Evolutionary conservation across 2,797 vertebrate species (phyloP), one percentile per base, ranked within the genome.

Genomic region (Ctenosaura bakeri): DNA sequence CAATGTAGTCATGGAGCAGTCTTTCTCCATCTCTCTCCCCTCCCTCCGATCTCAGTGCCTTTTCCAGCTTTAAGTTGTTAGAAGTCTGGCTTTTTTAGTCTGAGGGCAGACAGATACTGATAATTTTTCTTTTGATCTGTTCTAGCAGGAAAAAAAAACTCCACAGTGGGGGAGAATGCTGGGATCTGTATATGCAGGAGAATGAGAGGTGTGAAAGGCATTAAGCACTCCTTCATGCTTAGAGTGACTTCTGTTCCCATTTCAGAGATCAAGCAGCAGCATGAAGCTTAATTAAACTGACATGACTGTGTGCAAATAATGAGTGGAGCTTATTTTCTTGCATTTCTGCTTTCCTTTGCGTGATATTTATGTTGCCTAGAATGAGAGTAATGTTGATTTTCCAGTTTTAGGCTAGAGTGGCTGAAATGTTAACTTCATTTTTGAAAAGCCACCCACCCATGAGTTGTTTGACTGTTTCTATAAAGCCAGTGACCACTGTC

Each of bases 41-140:
- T 90, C 3, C 54, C 88, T 85, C 84, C 0, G 0, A 86, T 92
- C 93, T 90, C 82, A 83, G 90, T 93, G 89, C 85, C 89, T 93
- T 94, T 95, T 95, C 95, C 95, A 91, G 88, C 94, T 95, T 94
- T 85, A 95, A 94, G 94, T 96, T 96, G 96, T 97, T 96, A 97
- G 94, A 95, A 96, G 94, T 95, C 95, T 96, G 96, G 93, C 94
- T 96, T 95, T 91, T 95, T 54, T 87, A 90, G 89, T 94, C 94
- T 96, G 96, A 96, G 95, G 95, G 91, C 94, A 97, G 97, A 95
- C 96, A 97, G 97, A 96, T 95, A 95, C 96, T 97, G 97, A 97
- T 97, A 97, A 96, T 94, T 95, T 95, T 92, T 89, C 97, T 97
- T 97, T 97, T 97, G 97, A 97, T 97, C 96, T 97, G 83, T 94